phyloP scores from a whole-genome alignment of 2,888 invertebrate species.

The Troilus luridus region DNA sequence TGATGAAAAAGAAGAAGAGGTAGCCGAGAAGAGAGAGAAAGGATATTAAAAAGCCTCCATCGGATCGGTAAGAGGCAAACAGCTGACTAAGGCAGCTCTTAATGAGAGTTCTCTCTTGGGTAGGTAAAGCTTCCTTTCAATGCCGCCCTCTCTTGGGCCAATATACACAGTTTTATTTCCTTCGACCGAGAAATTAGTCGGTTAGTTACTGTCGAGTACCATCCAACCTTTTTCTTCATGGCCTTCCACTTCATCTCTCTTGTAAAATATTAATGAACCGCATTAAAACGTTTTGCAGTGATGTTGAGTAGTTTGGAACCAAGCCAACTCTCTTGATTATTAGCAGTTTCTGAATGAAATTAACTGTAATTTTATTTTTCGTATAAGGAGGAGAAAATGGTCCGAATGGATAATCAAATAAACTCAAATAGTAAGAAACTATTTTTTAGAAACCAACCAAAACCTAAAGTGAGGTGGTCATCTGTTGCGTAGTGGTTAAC shows the following conservation, averaged over 20 bases:
- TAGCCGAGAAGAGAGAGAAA: neutral
- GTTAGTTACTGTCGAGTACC: neutral
- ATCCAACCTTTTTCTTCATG: neutral
- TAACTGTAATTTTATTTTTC: neutral
- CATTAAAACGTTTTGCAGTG: neutral
- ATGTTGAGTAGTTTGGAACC: neutral
- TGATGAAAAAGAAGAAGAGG: neutral
- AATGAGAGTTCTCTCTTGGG: neutral
- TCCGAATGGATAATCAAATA: too few species aligned
- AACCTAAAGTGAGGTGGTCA: too few species aligned
- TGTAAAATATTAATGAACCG: neutral
- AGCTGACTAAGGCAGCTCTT: neutral
- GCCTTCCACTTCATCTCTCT: neutral
- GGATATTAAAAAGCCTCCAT: slow-evolving; percentile 1
- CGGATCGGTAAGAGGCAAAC: neutral
- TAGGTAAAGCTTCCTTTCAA: neutral
- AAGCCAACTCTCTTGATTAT: neutral
- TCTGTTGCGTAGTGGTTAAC: too few species aligned
- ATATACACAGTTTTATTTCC: slow-evolving; percentile 15
- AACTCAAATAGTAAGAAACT: too few species aligned
- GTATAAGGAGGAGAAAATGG: too few species aligned
- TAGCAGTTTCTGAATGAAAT: neutral
- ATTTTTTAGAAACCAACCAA: too few species aligned
- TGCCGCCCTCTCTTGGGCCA: neutral
- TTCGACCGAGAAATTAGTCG: neutral